These are phyloP conservation scores for Euspilapteryx auroguttella DNA, from an alignment of 2,888 invertebrate species.

Conservation along the genomic window DNA sequence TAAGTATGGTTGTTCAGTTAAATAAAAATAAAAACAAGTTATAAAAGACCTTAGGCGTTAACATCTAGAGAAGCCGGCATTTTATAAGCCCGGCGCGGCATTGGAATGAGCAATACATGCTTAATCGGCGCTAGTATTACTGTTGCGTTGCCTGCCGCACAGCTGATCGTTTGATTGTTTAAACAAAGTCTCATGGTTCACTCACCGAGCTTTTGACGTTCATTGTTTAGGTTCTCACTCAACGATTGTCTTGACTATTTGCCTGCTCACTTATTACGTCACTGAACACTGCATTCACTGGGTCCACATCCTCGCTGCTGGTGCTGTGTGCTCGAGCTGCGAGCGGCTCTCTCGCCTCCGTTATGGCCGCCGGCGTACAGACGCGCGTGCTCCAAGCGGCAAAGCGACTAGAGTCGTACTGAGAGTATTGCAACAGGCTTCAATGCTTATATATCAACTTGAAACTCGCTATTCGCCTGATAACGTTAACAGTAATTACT, in stretches of 20 bases:
- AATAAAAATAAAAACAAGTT: too few species aligned
- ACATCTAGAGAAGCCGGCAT: too few species aligned
- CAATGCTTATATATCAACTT: conserved; percentile 56
- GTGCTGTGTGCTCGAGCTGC: conserved; percentile 24
- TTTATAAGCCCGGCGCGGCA: too few species aligned
- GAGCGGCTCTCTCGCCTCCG: conserved; percentile 56
- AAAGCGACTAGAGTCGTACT: conserved; percentile 64
- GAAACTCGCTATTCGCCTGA: conserved; percentile 20
- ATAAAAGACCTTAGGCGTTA: too few species aligned
- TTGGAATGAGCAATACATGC: too few species aligned
- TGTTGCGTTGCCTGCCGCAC: too few species aligned
- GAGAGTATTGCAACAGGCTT: conserved; percentile 53
- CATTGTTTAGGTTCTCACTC: conserved; percentile 33
- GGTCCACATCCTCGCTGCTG: conserved; percentile 54
- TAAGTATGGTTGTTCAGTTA: too few species aligned
- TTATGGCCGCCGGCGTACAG: conserved; percentile 36
- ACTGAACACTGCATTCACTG: conserved; percentile 54
- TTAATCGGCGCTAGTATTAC: too few species aligned
- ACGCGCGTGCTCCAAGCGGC: conserved; percentile 57
- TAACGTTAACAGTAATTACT: too few species aligned
- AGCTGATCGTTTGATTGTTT: conserved; percentile 12
- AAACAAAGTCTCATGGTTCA: conserved; percentile 16
- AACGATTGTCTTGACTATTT: conserved; percentile 20
- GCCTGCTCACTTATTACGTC: conserved; percentile 42
- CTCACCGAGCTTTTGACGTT: conserved; percentile 52